These are phyloP conservation scores for Poeciliopsis turrubarensis DNA, from an alignment of 2,113 vertebrate species.

Conservation along the genomic window DNA sequence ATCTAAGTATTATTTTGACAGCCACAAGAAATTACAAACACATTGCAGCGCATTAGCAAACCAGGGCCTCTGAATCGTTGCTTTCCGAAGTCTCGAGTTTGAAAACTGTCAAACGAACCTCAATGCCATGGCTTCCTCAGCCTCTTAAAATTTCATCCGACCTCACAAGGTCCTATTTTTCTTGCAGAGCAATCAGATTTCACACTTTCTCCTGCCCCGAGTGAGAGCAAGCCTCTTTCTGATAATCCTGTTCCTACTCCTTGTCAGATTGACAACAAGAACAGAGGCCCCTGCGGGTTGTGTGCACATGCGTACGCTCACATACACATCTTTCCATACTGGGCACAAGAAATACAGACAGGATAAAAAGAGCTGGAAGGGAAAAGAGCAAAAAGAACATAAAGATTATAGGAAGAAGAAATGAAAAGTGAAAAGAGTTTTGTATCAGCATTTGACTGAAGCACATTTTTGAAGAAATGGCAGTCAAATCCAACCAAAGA, in stretches of 20 bases:
- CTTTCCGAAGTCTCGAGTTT: not conserved
- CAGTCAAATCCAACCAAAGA: not conserved
- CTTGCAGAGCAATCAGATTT: slow-evolving; percentile 68
- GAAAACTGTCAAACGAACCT: not conserved
- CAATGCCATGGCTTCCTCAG: slow-evolving; percentile 20
- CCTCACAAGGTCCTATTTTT: slow-evolving; percentile 45
- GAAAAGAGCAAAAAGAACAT: not conserved
- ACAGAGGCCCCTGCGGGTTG: slow-evolving; percentile 40
- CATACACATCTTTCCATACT: not conserved
- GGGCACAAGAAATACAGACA: slow-evolving; percentile 14
- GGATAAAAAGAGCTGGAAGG: slow-evolving; percentile 8
- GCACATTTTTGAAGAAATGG: not conserved
- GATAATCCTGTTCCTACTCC: slow-evolving; percentile 65
- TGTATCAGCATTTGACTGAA: not conserved
- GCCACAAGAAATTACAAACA: not conserved
- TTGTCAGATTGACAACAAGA: slow-evolving; percentile 64
- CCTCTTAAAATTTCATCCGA: slow-evolving; percentile 41
- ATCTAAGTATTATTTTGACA: not conserved
- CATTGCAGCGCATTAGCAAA: not conserved
- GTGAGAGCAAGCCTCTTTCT: slow-evolving; percentile 41
- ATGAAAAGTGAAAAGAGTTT: not conserved
- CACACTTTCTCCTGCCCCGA: slow-evolving; percentile 58
- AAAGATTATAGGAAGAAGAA: not conserved
- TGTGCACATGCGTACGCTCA: not conserved
- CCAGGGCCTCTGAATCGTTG: not conserved